phyloP scores from a whole-genome alignment of 2,888 invertebrate species.

The Tachystola acroxantha region DNA sequence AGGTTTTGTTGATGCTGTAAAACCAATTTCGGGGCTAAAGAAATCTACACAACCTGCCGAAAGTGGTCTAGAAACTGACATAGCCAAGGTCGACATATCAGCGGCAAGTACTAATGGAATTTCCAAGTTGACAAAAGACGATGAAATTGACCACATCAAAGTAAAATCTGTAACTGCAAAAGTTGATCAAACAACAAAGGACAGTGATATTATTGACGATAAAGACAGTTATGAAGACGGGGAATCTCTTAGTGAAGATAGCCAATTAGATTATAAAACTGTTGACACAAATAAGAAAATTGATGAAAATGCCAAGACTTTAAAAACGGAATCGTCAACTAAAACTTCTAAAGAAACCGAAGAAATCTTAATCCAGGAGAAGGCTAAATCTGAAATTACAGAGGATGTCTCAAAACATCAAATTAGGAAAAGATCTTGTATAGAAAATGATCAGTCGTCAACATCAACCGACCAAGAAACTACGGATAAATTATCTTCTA shows the following conservation, averaged over 20 bases:
- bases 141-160: no score
- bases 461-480: slow-evolving; percentile 10
- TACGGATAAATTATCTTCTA: slow-evolving; percentile 26
- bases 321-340: slow-evolving; percentile 16
- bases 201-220: slow-evolving; percentile 10
- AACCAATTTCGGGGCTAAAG: no score
- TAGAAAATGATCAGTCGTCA: slow-evolving; percentile 11
- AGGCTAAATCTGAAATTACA: slow-evolving; percentile 19
- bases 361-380: slow-evolving; percentile 33
- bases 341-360: slow-evolving; percentile 29
- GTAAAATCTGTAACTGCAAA: no score
- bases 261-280: slow-evolving; percentile 20
- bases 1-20: no score
- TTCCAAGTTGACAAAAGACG: no score
- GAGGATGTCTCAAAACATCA: slow-evolving; percentile 15
- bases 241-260: slow-evolving; percentile 27
- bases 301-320: background rate
- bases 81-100: no score
- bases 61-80: no score
- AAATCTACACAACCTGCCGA: no score
- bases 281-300: slow-evolving; percentile 16
- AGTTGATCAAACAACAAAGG: background rate
- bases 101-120: no score
- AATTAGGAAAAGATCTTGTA: slow-evolving; percentile 20
- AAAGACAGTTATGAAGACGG: slow-evolving; percentile 28